Evolutionary conservation across 2,113 vertebrate genomes (phyloP), one percentile per base, ranked within the genome.

Genomic region (Callocephalon fimbriatum): DNA sequence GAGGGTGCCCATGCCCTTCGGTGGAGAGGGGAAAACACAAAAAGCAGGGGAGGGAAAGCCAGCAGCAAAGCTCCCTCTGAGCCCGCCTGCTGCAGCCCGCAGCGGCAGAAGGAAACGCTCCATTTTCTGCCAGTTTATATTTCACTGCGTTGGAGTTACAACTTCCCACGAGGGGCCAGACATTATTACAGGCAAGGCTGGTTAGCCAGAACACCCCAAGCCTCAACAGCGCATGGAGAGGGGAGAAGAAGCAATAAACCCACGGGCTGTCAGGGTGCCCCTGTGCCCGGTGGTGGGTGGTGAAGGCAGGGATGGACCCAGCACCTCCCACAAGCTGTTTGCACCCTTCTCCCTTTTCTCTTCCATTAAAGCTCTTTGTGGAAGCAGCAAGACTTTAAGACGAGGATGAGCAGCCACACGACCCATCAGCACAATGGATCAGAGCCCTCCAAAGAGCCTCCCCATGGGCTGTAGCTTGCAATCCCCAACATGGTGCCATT

Each of bases 271-370:
- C 3, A 1, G 42, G 53, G 62, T 10, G 40, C 31, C 40, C 12
- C 65, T 7, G 40, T 4, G 19, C 50, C 42, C 2, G 0, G 38
- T 3, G 21, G 45, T 0, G 1, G 25, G 21, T 16, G 9, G 9
- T 1, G 27, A 47, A 65, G 73, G 86, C 58, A 73, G 44, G 56
- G 38, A 11, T 40, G 50, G 63, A 72, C 10, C 12, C 31, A 61
- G 48, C 59, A 19, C 9, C 74, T 44, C 23, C 50, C 45, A 44
- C 37, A 47, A 9, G 59, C n/a, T 51, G 6, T 38, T 50, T 48
- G 12, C 7, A 7, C 21, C 23, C 7, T 66, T 31, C 38, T 75
- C 23, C 40, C 15, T 67, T 45, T 72, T 10, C 13, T 1, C 11
- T 77, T 47, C 65, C 32, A 29, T 5, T 51, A 42, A 61, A 61